Evolutionary conservation across 2,888 invertebrate species (phyloP), one percentile per base, ranked within the genome.

Genomic region (Euzophera pinguis): DNA sequence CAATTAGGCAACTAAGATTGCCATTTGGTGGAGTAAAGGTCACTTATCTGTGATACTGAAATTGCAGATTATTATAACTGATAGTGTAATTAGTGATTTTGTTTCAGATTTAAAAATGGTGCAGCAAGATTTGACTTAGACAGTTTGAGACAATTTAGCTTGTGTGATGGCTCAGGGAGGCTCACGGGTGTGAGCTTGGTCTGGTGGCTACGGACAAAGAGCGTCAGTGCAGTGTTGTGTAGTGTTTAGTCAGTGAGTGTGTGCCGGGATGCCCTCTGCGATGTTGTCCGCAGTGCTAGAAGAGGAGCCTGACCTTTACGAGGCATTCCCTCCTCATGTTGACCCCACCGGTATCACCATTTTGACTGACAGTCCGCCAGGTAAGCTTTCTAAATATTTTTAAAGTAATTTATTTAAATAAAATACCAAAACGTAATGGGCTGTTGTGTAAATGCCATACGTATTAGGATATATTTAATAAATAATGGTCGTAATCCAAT

Each of bases 271-370:
- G 90, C 90, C 90, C 75, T 91, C 92, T 86, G 94, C 93, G 74
- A 94, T 94, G 92, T 90, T 94, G 91, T 93, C 94, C 66, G 93
- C 93, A 67, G 92, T 94, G 81, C 91, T 93, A 72, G 94, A 94
- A 89, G 94, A 94, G 87, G 94, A 94, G 85, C 92, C 92, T 63
- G 95, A 95, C 81, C 91, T 94, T 71, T 94, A 94, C 70, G 95
- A 95, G 87, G 94, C 94, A 54, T 96, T 95, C 82, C 95, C 95
- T 59, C 93, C 95, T 55, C 94, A 96, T 81, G 96, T 96, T 61
- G 96, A 96, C 82, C 93, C 94, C 52, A 93, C 93, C 59, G 95
- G 95, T 69, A 95, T 96, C 68, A 93, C 94, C 27, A 92, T 94
- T 64, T 91, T 93, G 58, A 93, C 93, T 47, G 94, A 94, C 65